A percentile compares a stretch with the other conserved stretches of the same genome.
Evolutionary conservation across 2,888 invertebrate species (phyloP).

Genomic region (Acronicta aceris): DNA sequence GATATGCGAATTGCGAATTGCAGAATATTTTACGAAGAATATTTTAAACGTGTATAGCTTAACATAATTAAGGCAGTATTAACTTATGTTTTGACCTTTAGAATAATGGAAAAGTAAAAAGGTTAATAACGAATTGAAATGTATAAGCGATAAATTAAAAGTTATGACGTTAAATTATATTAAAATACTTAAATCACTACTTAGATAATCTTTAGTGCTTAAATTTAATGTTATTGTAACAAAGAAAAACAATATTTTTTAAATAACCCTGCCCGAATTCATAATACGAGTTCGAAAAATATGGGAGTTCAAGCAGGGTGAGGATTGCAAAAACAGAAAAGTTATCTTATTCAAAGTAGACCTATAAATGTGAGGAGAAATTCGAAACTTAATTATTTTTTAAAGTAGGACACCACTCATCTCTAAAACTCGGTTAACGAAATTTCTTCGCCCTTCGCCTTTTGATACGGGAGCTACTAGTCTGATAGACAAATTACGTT

Average conservation of each 20-base stretch:
- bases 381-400: slow-evolving; percentile 56
- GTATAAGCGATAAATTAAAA: too few species aligned
- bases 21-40: background rate
- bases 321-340: slow-evolving; percentile 50
- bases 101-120: too few species aligned
- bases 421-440: slow-evolving; percentile 22
- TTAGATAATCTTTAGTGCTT: too few species aligned
- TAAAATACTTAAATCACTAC: too few species aligned
- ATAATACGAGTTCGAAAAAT: slow-evolving; percentile 39
- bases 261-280: slow-evolving; percentile 12
- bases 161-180: too few species aligned
- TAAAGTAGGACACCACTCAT: slow-evolving; percentile 51
- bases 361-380: slow-evolving; percentile 45
- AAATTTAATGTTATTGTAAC: too few species aligned
- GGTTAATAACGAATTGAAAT: too few species aligned
- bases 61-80: too few species aligned
- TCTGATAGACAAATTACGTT: slow-evolving; percentile 4
- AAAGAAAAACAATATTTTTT: too few species aligned
- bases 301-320: slow-evolving; percentile 18
- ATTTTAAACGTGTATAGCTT: too few species aligned
- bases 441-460: slow-evolving; percentile 27
- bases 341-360: slow-evolving; percentile 44
- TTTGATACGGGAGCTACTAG: slow-evolving; percentile 12
- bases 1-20: background rate
- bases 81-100: too few species aligned